phyloP scores from a whole-genome alignment of 2,113 vertebrate species.

The Prolemur simus region DNA sequence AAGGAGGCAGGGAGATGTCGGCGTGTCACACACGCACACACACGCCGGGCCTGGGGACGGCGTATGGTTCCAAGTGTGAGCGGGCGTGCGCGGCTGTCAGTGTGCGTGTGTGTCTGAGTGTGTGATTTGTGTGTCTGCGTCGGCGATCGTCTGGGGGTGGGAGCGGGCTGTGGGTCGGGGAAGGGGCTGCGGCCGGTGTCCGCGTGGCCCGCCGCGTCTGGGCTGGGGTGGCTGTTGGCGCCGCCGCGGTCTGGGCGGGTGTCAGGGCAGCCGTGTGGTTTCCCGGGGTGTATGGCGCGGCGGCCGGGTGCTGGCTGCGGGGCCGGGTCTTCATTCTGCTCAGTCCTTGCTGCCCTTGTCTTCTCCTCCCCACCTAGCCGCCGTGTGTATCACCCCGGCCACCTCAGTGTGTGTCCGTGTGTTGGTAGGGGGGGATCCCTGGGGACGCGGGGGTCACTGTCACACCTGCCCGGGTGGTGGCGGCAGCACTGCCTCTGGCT shows the following conservation, averaged over 20 bases:
- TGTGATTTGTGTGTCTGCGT: slow-evolving; percentile 81
- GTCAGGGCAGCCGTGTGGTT: slow-evolving; percentile 65
- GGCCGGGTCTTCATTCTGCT: slow-evolving; percentile 30
- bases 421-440: slow-evolving; percentile 56
- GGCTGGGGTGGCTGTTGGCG: slow-evolving; percentile 61
- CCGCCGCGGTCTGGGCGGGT: slow-evolving; percentile 73
- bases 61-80: slow-evolving; percentile 68
- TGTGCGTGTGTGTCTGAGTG: slow-evolving; percentile 75
- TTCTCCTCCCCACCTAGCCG: slow-evolving; percentile 52
- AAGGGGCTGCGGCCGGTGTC: slow-evolving; percentile 67
- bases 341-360: slow-evolving; percentile 75
- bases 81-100: slow-evolving; percentile 78
- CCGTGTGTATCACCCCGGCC: slow-evolving; percentile 32
- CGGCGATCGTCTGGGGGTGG: slow-evolving; percentile 65
- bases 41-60: slow-evolving; percentile 46
- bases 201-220: slow-evolving; percentile 63
- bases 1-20: slow-evolving; percentile 33
- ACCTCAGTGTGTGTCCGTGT: slow-evolving; percentile 40
- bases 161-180: slow-evolving; percentile 47
- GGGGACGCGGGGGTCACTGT: slow-evolving; percentile 76
- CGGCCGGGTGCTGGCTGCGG: slow-evolving; percentile 57
- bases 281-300: slow-evolving; percentile 60
- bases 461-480: slow-evolving; percentile 68
- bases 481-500: not conserved
- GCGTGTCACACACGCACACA: slow-evolving; percentile 58